Conservation (phyloP, 1,140 invertebrate species). For the Spodoptera litura region DNA sequence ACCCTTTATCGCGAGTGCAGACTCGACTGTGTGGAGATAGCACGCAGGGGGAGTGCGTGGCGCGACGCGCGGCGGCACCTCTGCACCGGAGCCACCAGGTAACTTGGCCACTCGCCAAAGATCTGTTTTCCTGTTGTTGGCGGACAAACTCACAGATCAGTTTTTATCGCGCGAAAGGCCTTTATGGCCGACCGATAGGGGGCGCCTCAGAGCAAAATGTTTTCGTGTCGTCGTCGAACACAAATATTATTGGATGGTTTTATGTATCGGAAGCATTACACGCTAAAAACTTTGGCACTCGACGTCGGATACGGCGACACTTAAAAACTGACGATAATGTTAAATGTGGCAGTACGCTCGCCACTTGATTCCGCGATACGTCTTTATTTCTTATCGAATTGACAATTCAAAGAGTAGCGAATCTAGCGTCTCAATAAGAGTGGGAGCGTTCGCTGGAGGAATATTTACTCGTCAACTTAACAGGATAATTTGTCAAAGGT, state of each 20-base stretch:
- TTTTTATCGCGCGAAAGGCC: constrained; percentile 86
- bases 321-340: constrained; percentile 64
- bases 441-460: constrained; percentile 43
- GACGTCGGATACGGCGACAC: constrained; percentile 59
- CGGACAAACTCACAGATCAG: constrained; percentile 83
- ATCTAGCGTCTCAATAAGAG: constrained; percentile 65
- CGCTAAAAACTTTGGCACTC: constrained; percentile 83
- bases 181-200: constrained; percentile 82
- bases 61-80: constrained; percentile 54
- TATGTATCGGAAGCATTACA: constrained; percentile 85
- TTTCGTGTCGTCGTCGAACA: constrained; percentile 75
- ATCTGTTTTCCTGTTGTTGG: constrained; percentile 84
- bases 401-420: constrained; percentile 56
- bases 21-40: constrained; percentile 49
- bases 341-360: constrained; percentile 20
- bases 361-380: constrained; percentile 31
- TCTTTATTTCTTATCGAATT: constrained; percentile 32
- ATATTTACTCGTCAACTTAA: constrained; percentile 71
- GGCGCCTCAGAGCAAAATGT: constrained; percentile 70
- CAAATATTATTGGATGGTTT: constrained; percentile 82
- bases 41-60: constrained; percentile 51
- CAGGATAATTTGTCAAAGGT: constrained; percentile 78
- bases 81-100: constrained; percentile 66
- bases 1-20: constrained; percentile 72
- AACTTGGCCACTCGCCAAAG: constrained; percentile 81